phyloP scores from a whole-genome alignment of 2,888 invertebrate species.

The Allacma fusca region DNA sequence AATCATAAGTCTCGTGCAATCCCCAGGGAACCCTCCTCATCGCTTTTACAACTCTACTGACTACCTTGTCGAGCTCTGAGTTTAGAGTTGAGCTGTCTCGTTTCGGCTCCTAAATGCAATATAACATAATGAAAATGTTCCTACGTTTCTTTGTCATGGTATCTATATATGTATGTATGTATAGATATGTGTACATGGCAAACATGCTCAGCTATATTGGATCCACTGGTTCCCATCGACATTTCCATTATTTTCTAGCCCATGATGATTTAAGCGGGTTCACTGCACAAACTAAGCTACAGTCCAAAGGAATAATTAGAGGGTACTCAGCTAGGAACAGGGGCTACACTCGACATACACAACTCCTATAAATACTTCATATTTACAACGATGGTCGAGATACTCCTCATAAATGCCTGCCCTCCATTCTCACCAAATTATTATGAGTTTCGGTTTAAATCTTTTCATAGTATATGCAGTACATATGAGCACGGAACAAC shows the following conservation, averaged over 20 bases:
- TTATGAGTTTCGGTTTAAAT: too few species aligned
- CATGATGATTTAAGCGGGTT: too few species aligned
- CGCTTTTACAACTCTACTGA: neutral
- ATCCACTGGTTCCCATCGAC: neutral
- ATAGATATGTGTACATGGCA: too few species aligned
- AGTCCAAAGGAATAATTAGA: neutral
- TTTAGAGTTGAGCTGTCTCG: neutral
- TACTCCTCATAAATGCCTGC: too few species aligned
- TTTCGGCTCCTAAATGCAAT: neutral
- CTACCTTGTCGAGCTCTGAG: neutral
- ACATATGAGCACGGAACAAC: too few species aligned
- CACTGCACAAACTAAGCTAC: neutral
- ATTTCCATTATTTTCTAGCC: neutral
- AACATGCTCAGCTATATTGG: neutral
- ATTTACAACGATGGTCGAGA: too few species aligned
- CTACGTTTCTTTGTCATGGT: neutral
- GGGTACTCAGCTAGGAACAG: neutral
- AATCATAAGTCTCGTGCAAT: conserved; percentile 31
- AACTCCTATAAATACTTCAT: too few species aligned
- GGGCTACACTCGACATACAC: too few species aligned
- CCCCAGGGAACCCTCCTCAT: conserved; percentile 24
- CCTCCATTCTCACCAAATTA: too few species aligned
- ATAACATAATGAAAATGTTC: conserved; percentile 1
- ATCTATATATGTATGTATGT: too few species aligned
- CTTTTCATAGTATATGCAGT: too few species aligned